Evolutionary conservation across 2,797 vertebrate species (phyloP).

Genomic region (Squalus acanthias): DNA sequence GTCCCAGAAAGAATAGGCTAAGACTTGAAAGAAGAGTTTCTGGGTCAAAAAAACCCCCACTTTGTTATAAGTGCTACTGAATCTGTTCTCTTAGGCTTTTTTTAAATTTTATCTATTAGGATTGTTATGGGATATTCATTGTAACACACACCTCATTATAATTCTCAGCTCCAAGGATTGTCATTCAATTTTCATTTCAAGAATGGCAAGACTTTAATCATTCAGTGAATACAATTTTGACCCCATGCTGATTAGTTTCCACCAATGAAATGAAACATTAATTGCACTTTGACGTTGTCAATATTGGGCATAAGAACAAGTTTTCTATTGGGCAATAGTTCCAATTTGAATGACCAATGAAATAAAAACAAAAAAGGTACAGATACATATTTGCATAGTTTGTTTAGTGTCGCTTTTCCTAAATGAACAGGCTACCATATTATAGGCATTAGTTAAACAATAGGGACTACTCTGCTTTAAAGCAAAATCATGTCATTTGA

Average conservation of each 20-base stretch:
- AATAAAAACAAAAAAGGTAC: neutral
- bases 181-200: neutral
- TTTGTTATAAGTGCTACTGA: neutral
- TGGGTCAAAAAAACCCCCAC: neutral
- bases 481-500: neutral
- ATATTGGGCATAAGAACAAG: neutral
- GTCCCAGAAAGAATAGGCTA: neutral
- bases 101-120: neutral
- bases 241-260: too few species aligned
- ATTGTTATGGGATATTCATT: neutral
- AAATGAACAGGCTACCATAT: neutral
- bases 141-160: neutral
- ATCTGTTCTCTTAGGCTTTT: neutral
- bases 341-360: neutral
- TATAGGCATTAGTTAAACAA: neutral
- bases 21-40: neutral
- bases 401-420: neutral
- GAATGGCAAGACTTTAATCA: neutral
- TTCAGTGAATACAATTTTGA: neutral
- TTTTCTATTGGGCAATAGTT: neutral
- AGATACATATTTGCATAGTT: neutral
- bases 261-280: neutral
- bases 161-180: neutral
- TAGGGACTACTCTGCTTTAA: neutral
- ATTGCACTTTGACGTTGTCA: neutral